Percentiles rank a stretch among this genome's conserved stretches.
These are phyloP conservation scores for Pachycephala philippinensis DNA, from an alignment of 2,113 vertebrate genomes.

Conservation along the genomic window DNA sequence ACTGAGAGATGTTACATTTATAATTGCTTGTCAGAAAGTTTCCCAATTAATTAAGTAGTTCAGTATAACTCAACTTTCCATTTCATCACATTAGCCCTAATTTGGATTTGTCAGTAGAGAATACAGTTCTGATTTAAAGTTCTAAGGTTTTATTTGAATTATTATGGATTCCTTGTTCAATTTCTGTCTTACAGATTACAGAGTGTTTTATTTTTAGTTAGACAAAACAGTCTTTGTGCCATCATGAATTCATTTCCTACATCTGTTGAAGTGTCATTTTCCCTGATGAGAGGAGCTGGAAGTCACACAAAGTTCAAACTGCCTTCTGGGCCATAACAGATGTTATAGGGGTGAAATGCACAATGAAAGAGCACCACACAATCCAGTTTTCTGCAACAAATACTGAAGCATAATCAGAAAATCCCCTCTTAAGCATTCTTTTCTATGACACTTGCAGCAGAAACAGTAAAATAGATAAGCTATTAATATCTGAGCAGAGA, in stretches of 20 bases:
- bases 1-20: neutral
- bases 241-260: neutral
- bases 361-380: neutral
- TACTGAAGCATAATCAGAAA: neutral
- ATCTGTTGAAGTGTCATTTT: slow-evolving; percentile 12
- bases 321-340: neutral
- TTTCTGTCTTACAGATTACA: neutral
- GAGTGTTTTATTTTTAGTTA: slow-evolving; percentile 3
- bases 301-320: slow-evolving; percentile 35
- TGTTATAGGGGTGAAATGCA: neutral
- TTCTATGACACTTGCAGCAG: neutral
- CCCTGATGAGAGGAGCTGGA: neutral
- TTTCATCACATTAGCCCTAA: neutral
- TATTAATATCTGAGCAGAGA: neutral
- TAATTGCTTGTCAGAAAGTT: neutral
- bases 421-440: neutral
- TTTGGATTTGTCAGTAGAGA: neutral
- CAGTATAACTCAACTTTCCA: neutral
- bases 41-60: neutral
- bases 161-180: neutral
- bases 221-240: neutral
- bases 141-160: neutral
- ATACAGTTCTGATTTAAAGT: neutral
- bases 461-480: neutral
- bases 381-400: neutral